These are phyloP conservation scores for Ascidia mentula DNA, from an alignment of 23 tunicate genomes.

Conservation along the genomic window DNA sequence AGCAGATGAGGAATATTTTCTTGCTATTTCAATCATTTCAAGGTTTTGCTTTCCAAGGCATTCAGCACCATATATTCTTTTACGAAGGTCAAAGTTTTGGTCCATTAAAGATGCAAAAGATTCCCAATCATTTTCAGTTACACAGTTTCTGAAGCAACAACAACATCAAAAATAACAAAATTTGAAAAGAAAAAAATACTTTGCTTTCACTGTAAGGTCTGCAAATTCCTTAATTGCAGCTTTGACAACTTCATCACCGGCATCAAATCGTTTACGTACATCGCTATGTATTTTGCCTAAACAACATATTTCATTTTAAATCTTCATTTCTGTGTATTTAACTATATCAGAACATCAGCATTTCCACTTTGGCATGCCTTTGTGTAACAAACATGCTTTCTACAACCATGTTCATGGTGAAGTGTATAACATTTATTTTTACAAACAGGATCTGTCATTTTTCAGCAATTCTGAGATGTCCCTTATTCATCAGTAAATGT, in stretches of 20 bases:
- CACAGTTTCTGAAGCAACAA: conserved; percentile 20
- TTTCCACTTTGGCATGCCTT: too few species aligned
- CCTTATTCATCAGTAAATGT: too few species aligned
- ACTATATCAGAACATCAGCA: too few species aligned
- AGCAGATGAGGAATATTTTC: conserved; percentile 53
- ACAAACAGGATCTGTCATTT: too few species aligned
- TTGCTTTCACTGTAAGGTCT: conserved; percentile 54
- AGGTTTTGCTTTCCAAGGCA: conserved; percentile 65
- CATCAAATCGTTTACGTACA: conserved; percentile 65
- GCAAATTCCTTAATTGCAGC: conserved; percentile 84
- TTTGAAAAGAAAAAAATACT: neutral
- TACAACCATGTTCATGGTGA: too few species aligned
- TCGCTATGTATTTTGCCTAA: conserved; percentile 66
- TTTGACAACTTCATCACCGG: conserved; percentile 55
- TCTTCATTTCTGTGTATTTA: too few species aligned
- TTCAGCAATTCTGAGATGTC: too few species aligned
- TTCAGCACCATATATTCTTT: conserved; percentile 55
- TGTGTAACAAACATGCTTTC: too few species aligned
- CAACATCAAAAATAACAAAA: neutral
- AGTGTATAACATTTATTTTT: too few species aligned
- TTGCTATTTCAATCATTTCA: conserved; percentile 65
- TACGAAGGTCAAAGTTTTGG: conserved; percentile 69
- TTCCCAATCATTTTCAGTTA: conserved; percentile 60
- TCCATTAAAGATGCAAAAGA: conserved; percentile 56
- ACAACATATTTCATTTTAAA: too few species aligned